phyloP scores from a whole-genome alignment of 2,113 vertebrate genomes.

The Canis aureus region DNA sequence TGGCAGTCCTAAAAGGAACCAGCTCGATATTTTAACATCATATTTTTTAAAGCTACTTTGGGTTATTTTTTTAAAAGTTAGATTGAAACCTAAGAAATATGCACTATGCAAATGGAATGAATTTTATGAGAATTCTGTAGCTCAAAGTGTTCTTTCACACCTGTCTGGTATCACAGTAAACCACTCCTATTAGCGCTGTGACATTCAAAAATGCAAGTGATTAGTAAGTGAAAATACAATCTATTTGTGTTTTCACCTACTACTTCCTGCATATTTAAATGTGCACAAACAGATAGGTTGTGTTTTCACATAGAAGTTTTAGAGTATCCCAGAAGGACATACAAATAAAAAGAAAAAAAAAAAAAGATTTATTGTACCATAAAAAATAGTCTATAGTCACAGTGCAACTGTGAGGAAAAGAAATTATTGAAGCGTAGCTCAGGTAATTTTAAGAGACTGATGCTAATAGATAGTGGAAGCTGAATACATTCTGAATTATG shows the following conservation, averaged over 20 bases:
- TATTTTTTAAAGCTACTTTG: conserved; percentile 59
- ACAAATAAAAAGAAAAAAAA: neutral
- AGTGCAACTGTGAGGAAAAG: neutral
- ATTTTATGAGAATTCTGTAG: neutral
- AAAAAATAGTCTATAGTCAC: conserved; percentile 36
- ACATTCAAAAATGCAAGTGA: neutral
- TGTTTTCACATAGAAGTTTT: conserved; percentile 12
- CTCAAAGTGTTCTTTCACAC: neutral
- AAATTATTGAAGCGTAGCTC: conserved; percentile 39
- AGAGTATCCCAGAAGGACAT: neutral
- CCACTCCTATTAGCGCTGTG: neutral
- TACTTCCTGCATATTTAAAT: conserved; percentile 15
- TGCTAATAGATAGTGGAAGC: conserved; percentile 1
- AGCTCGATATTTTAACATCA: conserved; percentile 67
- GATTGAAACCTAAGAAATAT: neutral
- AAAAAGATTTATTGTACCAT: conserved; percentile 2
- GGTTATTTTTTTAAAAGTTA: conserved; percentile 43
- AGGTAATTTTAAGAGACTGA: conserved; percentile 45
- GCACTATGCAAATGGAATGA: neutral
- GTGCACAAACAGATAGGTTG: neutral
- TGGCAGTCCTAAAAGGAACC: conserved; percentile 45
- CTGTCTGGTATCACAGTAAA: neutral
- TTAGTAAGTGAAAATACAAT: neutral
- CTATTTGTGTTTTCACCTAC: neutral
- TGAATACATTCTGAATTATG: conserved; percentile 54